Evolutionary conservation across 2,113 vertebrate species (phyloP), one percentile per base, ranked within the genome.

Genomic region (Rhinolophus ferrumequinum): DNA sequence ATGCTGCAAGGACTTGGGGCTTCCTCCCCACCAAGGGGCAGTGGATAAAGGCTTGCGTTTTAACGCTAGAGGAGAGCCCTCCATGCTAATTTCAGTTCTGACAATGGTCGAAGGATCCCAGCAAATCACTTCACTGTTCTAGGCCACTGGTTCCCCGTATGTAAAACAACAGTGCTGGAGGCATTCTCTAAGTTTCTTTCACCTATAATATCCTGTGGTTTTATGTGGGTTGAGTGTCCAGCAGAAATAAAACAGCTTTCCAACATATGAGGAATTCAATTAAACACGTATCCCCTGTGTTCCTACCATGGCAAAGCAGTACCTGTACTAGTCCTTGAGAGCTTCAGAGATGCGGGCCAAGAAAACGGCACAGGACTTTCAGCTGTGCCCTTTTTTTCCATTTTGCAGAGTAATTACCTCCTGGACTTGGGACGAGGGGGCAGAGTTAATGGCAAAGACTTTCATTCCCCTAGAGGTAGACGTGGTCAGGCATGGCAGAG

Each of bases 391-490:
- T 22, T 92, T 87, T 50, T 7, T 66, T 44, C 7, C 0, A 6
- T 21, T 21, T 73, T 93, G 72, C 28, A 81, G 41, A 10, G 21
- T 54, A 28, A 84, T 93, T 72, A 47, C 11, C 54, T 33, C 33
- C 8, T 52, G 52, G 28, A 50, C 15, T 58, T 76, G 6, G 58
- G 56, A 67, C 26, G 52, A 75, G 33, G 9, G 1, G 8, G 10
- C 1, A 0, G 21, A 13, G 41, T 30, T 70, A 22, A 66, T 24
- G 18, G 44, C 13, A 73, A 79, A 58, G 38, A 13, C 2, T 70
- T 93, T 72, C n/a, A 58, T 87, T 82, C 28, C 89, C 82, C 26
- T 6, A 41, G 18, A 56, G 41, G 21, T 38, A 56, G 67, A 93
- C 58, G 47, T 64, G 30, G 41, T 24, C 44, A 62, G 38, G 14